Conservation (phyloP, 1,140 invertebrate genomes). For the Panagrolaimus sp. region DNA sequence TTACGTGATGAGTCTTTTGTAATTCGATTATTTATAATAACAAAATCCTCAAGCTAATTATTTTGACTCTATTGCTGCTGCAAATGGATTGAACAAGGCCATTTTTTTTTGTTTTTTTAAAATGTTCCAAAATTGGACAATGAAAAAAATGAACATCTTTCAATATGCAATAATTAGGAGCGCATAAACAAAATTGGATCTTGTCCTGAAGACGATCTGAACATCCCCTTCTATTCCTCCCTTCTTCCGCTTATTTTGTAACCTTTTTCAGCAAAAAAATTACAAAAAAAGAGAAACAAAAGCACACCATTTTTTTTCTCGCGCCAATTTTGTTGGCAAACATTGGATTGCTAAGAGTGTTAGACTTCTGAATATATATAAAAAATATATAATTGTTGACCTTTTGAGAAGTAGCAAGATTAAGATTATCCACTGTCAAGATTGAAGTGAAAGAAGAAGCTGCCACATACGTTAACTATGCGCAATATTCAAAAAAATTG, state of each 20-base stretch:
- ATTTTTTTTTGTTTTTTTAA: not conserved
- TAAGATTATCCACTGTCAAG: constrained; percentile 12
- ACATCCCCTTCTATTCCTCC: not conserved
- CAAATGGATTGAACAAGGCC: constrained; percentile 6
- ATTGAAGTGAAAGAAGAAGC: constrained; percentile 10
- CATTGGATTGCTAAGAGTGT: too few species aligned
- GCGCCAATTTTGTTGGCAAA: too few species aligned
- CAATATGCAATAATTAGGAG: constrained; percentile 14
- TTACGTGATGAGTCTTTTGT: too few species aligned
- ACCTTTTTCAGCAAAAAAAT: not conserved
- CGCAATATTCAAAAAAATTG: too few species aligned
- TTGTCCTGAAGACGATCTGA: constrained; percentile 2
- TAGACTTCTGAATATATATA: too few species aligned
- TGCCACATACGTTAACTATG: not conserved
- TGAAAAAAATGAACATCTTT: not conserved
- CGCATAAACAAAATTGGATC: constrained; percentile 7
- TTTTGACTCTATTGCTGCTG: too few species aligned
- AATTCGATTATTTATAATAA: too few species aligned
- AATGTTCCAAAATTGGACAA: not conserved
- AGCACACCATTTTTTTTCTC: not conserved
- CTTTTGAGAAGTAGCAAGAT: not conserved
- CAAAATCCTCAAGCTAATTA: too few species aligned
- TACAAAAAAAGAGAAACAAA: not conserved
- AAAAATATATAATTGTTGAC: not conserved
- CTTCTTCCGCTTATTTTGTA: constrained; percentile 1